Base-by-base conservation (phyloP, 2,113 vertebrate genomes). In the Neolamprologus longior region DNA sequence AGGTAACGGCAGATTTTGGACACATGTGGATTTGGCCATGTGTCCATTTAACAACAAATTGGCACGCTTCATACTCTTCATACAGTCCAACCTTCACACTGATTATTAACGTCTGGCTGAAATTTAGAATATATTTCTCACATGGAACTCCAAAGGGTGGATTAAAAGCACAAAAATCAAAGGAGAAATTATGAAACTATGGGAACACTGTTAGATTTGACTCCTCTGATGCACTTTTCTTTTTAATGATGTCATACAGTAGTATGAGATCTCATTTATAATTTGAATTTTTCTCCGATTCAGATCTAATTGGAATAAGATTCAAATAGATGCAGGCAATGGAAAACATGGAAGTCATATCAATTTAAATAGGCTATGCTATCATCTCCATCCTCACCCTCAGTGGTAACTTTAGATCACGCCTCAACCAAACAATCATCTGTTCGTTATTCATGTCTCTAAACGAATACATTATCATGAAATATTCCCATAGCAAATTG, bases 21-120 rank as follows among this genome's bases (percentile, higher is more conserved):
- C 86, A 80, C 93, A 52, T 86, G 86, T 55, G 53, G 88, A 19
- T 90, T 88, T 57, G 82, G 86, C 94, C 93, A 93, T 92, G 93
- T 95, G 93, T 93, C 93, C 88, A 84, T 87, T 93, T 82, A 79
- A 85, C 91, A 86, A 81, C 71, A 86, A 92, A 79, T 88, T 35
- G 80, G 84, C 90, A 57, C 3, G 37, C 57, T 58, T 88, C 42
- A 45, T 11, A 14, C 58, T 55, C 15, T 80, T 7, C 57, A 89
- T 66, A 76, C 87, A 26, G 37, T 66, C 24, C 81, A 68, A 31
- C 63, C 80, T 79, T 85, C 79, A 83, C 15, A 17, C 68, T 37
- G 68, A 87, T 85, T 79, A 83, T 83, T 79, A 76, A 68, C 8
- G 24, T 28, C 37, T 24, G 53, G 10, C 21, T 66, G 57, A 63